Conservation (phyloP, 2,113 vertebrate genomes). For the Varanus komodoensis region DNA sequence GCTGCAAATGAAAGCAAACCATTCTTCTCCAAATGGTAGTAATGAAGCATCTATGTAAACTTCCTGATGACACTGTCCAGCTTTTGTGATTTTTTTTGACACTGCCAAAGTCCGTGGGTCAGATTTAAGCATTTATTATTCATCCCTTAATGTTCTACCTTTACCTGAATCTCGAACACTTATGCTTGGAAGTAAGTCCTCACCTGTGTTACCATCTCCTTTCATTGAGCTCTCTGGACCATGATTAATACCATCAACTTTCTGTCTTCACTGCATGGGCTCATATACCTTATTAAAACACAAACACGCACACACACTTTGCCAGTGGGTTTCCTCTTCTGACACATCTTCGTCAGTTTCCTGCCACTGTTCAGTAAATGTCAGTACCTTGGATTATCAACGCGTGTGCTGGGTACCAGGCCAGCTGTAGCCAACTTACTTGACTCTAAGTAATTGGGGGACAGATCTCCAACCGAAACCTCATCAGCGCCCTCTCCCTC, state of each 20-base stretch:
- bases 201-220: not conserved
- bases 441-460: not conserved
- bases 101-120: not conserved
- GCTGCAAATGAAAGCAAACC: not conserved
- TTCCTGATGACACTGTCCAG: not conserved
- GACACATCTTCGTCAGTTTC: not conserved
- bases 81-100: not conserved
- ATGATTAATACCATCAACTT: not conserved
- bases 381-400: not conserved
- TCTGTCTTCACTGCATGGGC: not conserved
- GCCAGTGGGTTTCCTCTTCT: not conserved
- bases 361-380: not conserved
- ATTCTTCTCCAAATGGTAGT: not conserved
- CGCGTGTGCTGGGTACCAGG: not conserved
- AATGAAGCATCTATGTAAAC: slow-evolving; percentile 7
- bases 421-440: not conserved
- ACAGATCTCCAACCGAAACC: not conserved
- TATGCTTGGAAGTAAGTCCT: not conserved
- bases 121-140: not conserved
- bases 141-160: not conserved
- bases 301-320: not conserved
- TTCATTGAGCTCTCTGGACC: not conserved
- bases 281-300: not conserved
- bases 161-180: not conserved
- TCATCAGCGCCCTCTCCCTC: not conserved